Base-by-base conservation (phyloP, 2,113 vertebrate genomes). In the Riparia riparia region DNA sequence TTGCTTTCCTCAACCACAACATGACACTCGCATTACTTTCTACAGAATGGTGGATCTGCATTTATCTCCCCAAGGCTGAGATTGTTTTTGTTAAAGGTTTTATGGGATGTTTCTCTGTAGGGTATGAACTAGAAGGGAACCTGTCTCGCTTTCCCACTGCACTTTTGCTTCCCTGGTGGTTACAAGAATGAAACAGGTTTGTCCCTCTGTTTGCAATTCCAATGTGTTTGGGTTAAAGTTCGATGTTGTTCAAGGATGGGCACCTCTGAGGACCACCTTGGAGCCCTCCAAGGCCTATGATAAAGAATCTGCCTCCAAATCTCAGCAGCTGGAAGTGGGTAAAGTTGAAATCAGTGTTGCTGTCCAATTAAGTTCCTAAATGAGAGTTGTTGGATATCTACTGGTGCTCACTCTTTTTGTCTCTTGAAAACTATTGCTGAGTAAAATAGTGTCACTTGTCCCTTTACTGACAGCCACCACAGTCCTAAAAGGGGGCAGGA, bases 271-370 rank as follows among this genome's bases (percentile, higher is more conserved):
- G 22, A 63, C 3, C 12, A 51, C 6, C n/a, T 45, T 22, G 37
- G 39, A 63, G 24, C 9, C 10, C 16, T 57, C 34, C 21, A 11
- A 45, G 29, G 14, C 6, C 21, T 28, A 0, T 1, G 2, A 7
- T 7, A 34, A 57, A 53, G 42, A 3, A 7, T 37, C 14, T 25
- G 44, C 14, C 13, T 82, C 57, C 60, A 66, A 47, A 31, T 20
- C 16, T 84, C n/a, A 49, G 39, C 39, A 61, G 14, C 29, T 82
- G 44, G n/a, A 82, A 26, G 9, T 2, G 14, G 49, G 4, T 20
- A 86, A 49, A 82, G 44, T 4, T 90, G n/a, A 65, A 72, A 66
- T 57, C 28, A 7, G 14, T 47, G 32, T 24, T 42, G 12, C 9
- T 64, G 20, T 32, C 32, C 41, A 70, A 3, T 0, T 14, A 21